Percentiles rank a stretch among this genome's conserved stretches.
Conservation (phyloP, 30 jellyfish, hydroid and myxozoan species). For the Aurelia coerulea region DNA sequence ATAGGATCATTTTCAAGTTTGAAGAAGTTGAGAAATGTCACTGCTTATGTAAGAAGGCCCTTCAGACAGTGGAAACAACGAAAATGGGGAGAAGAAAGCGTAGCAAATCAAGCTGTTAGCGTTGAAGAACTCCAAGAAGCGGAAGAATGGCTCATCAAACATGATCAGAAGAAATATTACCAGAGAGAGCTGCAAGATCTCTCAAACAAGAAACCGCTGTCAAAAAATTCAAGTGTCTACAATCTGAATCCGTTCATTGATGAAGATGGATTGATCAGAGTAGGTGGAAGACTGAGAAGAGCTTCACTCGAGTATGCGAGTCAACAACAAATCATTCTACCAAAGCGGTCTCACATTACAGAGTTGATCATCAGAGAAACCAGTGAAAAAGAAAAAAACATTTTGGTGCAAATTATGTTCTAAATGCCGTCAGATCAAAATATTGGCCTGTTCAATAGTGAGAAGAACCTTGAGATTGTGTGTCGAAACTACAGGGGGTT, state of each 20-base stretch:
- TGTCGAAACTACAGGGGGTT: constrained; percentile 29
- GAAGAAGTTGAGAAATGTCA: constrained; percentile 40
- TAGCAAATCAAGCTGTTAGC: constrained; percentile 18
- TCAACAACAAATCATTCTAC: constrained; percentile 47
- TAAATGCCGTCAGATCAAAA: constrained; percentile 41
- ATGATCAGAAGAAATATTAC: constrained; percentile 32
- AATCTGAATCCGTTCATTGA: constrained; percentile 48
- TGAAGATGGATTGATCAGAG: constrained; percentile 57
- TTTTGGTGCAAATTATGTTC: constrained; percentile 36
- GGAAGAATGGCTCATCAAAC: constrained; percentile 49
- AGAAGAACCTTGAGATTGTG: constrained; percentile 20
- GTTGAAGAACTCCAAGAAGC: constrained; percentile 56
- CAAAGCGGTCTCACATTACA: constrained; percentile 25
- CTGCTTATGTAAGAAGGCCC: constrained; percentile 33
- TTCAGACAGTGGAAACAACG: constrained; percentile 43
- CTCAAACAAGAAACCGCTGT: constrained; percentile 42
- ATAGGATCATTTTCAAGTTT: constrained; percentile 45
- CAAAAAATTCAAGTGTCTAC: constrained; percentile 9
- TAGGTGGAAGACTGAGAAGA: constrained; percentile 54
- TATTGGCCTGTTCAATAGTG: constrained; percentile 42
- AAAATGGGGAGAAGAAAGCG: constrained; percentile 5
- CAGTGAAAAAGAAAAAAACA: constrained; percentile 21
- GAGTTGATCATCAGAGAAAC: constrained; percentile 39
- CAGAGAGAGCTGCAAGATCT: constrained; percentile 47
- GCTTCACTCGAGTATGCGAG: constrained; percentile 32